phyloP scores from a whole-genome alignment of 2,113 vertebrate genomes.

The Rhinolophus ferrumequinum region DNA sequence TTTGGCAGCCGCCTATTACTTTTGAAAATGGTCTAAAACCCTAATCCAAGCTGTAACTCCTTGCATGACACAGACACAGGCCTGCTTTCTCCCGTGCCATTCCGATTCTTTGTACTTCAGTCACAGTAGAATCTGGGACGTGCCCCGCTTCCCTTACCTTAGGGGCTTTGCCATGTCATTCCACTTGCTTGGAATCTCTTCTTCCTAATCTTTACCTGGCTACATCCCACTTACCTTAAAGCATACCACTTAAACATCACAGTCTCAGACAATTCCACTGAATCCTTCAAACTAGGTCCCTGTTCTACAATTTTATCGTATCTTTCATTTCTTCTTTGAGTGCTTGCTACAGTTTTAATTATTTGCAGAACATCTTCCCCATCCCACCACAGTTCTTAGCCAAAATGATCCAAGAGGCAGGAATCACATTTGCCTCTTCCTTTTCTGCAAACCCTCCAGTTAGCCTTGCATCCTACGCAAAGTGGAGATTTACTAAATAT shows the following conservation, averaged over 20 bases:
- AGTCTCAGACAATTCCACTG: neutral
- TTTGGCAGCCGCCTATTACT: neutral
- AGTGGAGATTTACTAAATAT: neutral
- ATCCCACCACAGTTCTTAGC: neutral
- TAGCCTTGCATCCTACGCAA: neutral
- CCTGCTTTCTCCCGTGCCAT: neutral
- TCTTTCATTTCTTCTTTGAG: neutral
- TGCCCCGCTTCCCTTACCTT: neutral
- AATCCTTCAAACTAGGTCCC: neutral
- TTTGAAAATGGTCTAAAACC: neutral
- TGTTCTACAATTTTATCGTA: neutral
- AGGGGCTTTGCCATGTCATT: neutral
- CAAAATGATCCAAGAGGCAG: neutral
- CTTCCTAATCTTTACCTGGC: neutral
- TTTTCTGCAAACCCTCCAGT: neutral
- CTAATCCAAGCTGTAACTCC: neutral
- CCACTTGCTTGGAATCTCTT: neutral
- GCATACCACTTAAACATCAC: neutral
- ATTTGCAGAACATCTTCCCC: neutral
- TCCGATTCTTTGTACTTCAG: accelerated
- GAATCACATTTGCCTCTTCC: neutral
- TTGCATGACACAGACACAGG: too few species aligned
- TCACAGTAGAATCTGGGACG: neutral
- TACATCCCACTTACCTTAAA: neutral
- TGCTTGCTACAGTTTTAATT: neutral